A percentile compares a stretch with the other conserved stretches of the same genome.
Conservation (phyloP, 1,140 invertebrate species). For the Acromyrmex heyeri region DNA sequence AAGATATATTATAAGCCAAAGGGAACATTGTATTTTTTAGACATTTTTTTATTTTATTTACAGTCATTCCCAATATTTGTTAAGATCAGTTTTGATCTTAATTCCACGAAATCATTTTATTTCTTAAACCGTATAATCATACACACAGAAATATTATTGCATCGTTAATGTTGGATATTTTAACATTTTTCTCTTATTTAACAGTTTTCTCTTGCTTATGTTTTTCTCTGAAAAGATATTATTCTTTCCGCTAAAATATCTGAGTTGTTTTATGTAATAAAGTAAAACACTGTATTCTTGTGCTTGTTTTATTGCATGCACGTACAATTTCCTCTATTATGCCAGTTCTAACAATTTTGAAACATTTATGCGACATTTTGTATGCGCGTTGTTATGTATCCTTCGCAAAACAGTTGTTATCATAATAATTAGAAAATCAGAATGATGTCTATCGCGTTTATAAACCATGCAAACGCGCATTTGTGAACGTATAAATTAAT, state of each 20-base stretch:
- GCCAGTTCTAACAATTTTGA: no score
- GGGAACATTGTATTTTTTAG: not conserved
- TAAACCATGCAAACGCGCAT: not conserved
- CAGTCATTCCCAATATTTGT: not conserved
- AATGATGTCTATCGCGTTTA: not conserved
- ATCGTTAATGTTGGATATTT: not conserved
- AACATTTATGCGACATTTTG: not conserved
- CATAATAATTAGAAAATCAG: not conserved
- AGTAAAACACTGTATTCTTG: no score
- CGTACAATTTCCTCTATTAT: no score
- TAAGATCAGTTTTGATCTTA: not conserved
- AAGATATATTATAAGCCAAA: not conserved
- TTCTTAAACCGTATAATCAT: constrained; percentile 3
- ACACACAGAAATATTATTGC: not conserved
- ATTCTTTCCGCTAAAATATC: no score
- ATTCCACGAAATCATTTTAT: not conserved
- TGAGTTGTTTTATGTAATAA: no score
- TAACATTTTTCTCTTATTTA: no score
- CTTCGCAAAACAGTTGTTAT: not conserved
- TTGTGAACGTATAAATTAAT: constrained; percentile 20
- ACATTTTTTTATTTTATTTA: not conserved
- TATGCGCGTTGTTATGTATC: not conserved
- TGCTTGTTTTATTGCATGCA: no score
- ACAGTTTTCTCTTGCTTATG: no score
- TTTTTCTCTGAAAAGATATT: no score